Evolutionary conservation across 92 coral and sea anemone species (phyloP).

Genomic region (Chrysogorgia sp.): DNA sequence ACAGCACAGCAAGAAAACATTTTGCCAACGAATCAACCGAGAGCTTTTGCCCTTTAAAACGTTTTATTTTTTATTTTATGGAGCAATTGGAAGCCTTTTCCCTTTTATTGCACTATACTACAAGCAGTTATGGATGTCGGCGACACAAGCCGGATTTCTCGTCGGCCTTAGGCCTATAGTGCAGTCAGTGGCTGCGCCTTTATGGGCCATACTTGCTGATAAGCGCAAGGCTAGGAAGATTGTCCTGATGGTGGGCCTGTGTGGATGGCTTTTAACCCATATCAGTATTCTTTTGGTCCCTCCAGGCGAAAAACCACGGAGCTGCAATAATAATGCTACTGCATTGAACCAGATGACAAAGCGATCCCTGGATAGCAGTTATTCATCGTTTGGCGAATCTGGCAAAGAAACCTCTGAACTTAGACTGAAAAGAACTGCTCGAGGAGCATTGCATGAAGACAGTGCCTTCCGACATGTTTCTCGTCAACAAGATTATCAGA

Average conservation of each 20-base stretch:
- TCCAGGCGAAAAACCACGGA: conserved; percentile 31
- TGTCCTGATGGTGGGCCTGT: conserved; percentile 23
- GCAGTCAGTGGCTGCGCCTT: conserved; percentile 12
- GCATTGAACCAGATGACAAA: background rate
- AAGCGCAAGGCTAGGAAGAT: conserved; percentile 12
- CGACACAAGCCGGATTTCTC: conserved; percentile 34
- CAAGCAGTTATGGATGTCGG: conserved; percentile 32
- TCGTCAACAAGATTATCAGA: background rate
- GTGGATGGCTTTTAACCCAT: conserved; percentile 42
- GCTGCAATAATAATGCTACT: conserved; percentile 19
- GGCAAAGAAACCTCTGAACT: background rate
- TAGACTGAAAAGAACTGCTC: background rate
- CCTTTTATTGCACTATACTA: conserved; percentile 41
- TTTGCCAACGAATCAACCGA: conserved; percentile 15
- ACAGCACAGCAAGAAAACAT: background rate
- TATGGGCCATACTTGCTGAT: conserved; percentile 33
- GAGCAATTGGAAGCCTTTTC: conserved; percentile 32
- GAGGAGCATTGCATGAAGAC: background rate
- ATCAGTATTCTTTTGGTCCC: conserved; percentile 34
- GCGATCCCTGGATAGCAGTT: background rate
- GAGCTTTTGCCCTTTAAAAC: conserved; percentile 27
- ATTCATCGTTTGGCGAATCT: background rate
- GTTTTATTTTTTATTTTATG: conserved; percentile 36
- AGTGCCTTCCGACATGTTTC: too few relatives aligned
- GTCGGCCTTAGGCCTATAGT: conserved; percentile 41